phyloP scores from a whole-genome alignment of 2,113 vertebrate species.

The Chaetops frenatus region DNA sequence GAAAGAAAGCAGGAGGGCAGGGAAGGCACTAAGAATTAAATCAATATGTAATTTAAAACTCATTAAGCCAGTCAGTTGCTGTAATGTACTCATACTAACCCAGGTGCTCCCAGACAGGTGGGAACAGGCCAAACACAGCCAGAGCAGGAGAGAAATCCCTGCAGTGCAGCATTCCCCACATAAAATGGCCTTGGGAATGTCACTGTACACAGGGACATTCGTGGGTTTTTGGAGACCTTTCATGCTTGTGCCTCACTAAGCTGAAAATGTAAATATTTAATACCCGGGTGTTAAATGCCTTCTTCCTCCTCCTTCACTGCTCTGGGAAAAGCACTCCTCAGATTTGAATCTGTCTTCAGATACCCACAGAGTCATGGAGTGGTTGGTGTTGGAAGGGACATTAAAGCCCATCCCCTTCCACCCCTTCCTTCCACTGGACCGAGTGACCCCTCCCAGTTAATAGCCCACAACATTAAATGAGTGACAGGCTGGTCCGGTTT shows the following conservation, averaged over 20 bases:
- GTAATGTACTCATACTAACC: not conserved
- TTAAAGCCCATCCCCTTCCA: not conserved
- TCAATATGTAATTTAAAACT: conserved; percentile 30
- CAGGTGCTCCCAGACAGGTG: not conserved
- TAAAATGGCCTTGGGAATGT: not conserved
- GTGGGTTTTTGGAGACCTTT: not conserved
- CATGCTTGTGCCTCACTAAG: not conserved
- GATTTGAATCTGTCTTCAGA: not conserved
- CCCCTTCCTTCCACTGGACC: not conserved
- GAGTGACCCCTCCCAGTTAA: not conserved
- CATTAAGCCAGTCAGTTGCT: not conserved
- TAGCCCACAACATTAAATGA: not conserved
- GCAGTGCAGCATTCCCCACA: not conserved
- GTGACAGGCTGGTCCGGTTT: not conserved
- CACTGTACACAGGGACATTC: not conserved
- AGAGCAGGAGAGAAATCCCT: not conserved
- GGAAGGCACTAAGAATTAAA: not conserved
- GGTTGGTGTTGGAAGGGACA: not conserved
- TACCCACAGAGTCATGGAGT: not conserved
- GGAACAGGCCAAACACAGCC: not conserved
- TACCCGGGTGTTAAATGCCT: not conserved
- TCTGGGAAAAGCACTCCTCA: not conserved
- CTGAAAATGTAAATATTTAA: not conserved
- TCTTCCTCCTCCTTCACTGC: not conserved
- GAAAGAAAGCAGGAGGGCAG: not conserved